These are phyloP conservation scores for Bathybates hornii DNA, from an alignment of 2,113 vertebrate genomes.

Conservation along the genomic window DNA sequence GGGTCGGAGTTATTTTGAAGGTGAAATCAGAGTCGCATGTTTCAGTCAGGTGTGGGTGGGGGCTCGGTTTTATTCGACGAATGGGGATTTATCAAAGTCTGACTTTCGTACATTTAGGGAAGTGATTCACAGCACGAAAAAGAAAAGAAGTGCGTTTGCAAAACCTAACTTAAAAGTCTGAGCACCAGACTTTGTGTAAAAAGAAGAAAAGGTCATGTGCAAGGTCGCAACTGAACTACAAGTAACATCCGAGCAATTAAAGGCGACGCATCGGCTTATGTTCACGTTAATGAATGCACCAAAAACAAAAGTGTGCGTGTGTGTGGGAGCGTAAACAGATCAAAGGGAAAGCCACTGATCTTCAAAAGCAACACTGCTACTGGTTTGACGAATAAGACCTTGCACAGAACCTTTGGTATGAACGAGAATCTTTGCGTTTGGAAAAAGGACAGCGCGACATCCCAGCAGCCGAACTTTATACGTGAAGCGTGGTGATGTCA, in stretches of 20 bases:
- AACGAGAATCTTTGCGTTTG: not conserved
- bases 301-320: not conserved
- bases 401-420: not conserved
- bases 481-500: not conserved
- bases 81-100: not conserved
- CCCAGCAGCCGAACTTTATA: not conserved
- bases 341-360: not conserved
- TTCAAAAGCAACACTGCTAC: not conserved
- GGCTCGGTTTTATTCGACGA: not conserved
- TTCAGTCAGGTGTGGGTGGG: not conserved
- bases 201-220: not conserved
- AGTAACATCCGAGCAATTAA: not conserved
- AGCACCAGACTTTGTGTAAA: not conserved
- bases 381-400: not conserved
- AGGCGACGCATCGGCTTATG: not conserved
- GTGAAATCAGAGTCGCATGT: not conserved
- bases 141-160: not conserved
- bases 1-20: not conserved
- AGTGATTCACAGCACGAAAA: not conserved
- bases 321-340: not conserved
- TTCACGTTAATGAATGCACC: not conserved
- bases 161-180: not conserved
- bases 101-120: not conserved
- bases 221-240: not conserved
- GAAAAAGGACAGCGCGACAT: not conserved